Conservation (phyloP, 2,113 vertebrate genomes). For the Oreotrochilus melanogaster region DNA sequence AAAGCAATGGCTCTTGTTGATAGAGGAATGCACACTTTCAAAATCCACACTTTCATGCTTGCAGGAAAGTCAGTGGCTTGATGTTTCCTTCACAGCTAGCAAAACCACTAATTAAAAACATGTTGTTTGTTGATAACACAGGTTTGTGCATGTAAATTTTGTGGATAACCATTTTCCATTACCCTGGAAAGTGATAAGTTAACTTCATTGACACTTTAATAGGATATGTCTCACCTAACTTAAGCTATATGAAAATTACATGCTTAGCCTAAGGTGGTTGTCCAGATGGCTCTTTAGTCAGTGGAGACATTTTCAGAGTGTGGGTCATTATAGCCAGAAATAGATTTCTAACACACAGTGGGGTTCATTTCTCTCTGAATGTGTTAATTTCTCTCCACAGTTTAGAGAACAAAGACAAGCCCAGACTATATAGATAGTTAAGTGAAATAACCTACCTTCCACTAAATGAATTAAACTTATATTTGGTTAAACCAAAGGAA, state of each 20-base stretch:
- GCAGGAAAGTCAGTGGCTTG: not conserved
- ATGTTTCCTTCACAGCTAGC: not conserved
- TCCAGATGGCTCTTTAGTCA: not conserved
- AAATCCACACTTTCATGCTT: not conserved
- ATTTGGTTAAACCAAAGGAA: not conserved
- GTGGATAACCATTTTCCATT: not conserved
- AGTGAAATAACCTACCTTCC: not conserved
- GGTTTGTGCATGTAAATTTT: not conserved
- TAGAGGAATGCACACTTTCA: accelerated
- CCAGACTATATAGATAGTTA: not conserved
- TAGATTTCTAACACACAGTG: not conserved
- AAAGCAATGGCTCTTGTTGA: not conserved
- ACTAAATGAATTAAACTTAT: not conserved
- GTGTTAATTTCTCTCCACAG: not conserved
- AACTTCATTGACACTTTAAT: not conserved
- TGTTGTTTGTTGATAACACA: not conserved
- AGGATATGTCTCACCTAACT: not conserved
- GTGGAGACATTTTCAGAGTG: not conserved
- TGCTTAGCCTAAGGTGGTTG: not conserved
- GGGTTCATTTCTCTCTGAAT: not conserved
- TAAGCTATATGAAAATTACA: not conserved
- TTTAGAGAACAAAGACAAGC: not conserved
- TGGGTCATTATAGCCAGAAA: not conserved
- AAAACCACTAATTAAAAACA: not conserved
- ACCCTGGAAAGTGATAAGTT: not conserved